Base-by-base conservation (phyloP, 2,888 invertebrate species). In the Disparrhopalites patrizii region DNA sequence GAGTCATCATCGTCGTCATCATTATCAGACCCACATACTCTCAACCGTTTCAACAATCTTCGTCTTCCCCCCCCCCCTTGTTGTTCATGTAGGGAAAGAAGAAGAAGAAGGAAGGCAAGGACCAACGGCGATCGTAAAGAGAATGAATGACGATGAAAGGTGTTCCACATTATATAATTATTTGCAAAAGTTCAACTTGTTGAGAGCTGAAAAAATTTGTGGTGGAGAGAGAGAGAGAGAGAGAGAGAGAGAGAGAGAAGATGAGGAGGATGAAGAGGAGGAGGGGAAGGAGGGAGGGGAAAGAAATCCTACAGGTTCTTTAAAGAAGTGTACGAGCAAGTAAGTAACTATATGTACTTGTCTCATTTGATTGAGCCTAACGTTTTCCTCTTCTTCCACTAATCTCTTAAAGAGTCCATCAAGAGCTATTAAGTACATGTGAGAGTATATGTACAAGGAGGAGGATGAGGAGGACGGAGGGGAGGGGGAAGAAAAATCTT, bases 331-430 rank as follows among this genome's bases (percentile, higher is more conserved):
- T 25, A 25, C 54, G 54, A 18, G 20, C 31, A 18, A 50, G 50
- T 30, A 2, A n/a, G n/a, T n/a, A n/a, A n/a, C n/a, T n/a, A n/a
- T n/a, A 60, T 60, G 47, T 60, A 31, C 60, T 18, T 60, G 60
- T 60, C 60, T 60, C 50, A 47, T 60, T 60, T 50, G 30, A 60
- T 60, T 60, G 50, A 60, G 50, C 40, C 47, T 60, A 57, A 47
- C 60, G 47, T 60, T 60, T 60, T 50, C 60, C 25, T 43, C 27
- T 27, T 27, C n/a, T 43, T 38, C 15, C 33, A 31, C 31, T 5
- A 30, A 18, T 54, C 54, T 54, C 18, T 23, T n/a, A n/a, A n/a
- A n/a, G n/a, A n/a, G n/a, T n/a, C n/a, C n/a, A n/a, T n/a, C n/a
- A n/a, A n/a, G n/a, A n/a, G n/a, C n/a, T n/a, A n/a, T n/a, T n/a